Percentiles rank a stretch among this genome's conserved stretches.
phyloP scores from a whole-genome alignment of 2,888 invertebrate genomes.

The Cloeon dipterum region DNA sequence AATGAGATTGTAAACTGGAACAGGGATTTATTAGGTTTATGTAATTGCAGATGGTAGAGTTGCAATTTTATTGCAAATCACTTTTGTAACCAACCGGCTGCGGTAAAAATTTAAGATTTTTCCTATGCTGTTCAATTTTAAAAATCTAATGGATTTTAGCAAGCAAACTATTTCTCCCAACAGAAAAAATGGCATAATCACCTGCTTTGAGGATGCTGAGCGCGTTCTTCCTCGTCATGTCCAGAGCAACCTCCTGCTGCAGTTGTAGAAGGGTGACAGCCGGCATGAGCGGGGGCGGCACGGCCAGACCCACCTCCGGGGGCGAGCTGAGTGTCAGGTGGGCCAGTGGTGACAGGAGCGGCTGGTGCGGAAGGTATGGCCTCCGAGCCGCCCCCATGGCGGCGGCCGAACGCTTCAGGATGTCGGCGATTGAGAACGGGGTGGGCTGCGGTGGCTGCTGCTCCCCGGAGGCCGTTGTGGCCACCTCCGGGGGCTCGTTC shows the following conservation, averaged over 20 bases:
- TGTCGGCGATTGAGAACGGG: slow-evolving; percentile 5
- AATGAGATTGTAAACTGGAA: too few relatives aligned
- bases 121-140: too few relatives aligned
- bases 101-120: too few relatives aligned
- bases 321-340: not conserved
- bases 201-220: slow-evolving; percentile 8
- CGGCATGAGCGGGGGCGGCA: not conserved
- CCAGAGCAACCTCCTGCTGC: slow-evolving; percentile 22
- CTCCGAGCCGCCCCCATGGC: not conserved
- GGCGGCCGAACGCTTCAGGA: slow-evolving; percentile 4
- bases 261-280: slow-evolving; percentile 5
- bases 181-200: too few relatives aligned
- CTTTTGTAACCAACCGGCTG: too few relatives aligned
- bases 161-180: too few relatives aligned
- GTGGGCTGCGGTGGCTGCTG: slow-evolving; percentile 2
- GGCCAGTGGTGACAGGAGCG: not conserved
- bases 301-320: not conserved
- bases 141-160: too few relatives aligned
- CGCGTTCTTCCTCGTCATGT: slow-evolving; percentile 25
- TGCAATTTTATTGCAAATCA: too few relatives aligned
- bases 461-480: slow-evolving; percentile 1
- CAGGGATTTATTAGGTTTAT: too few relatives aligned
- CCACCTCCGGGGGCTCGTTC: not conserved
- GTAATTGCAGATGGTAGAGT: too few relatives aligned
- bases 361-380: not conserved